These are phyloP conservation scores for Heloderma charlesbogerti DNA, from an alignment of 2,113 vertebrate species.

Conservation along the genomic window DNA sequence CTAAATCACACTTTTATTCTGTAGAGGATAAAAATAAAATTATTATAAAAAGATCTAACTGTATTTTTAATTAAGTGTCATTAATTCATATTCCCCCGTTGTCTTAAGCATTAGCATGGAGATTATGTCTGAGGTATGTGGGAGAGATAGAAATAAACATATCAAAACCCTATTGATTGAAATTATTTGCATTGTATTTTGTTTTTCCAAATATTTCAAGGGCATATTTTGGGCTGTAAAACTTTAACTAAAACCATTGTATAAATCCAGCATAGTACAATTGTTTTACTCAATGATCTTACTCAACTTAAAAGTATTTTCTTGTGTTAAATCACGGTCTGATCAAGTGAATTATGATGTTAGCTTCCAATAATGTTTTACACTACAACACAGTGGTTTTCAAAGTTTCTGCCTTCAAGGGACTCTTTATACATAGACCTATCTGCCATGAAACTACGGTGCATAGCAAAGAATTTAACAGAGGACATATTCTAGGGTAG, in stretches of 20 bases:
- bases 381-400: no score
- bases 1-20: slow-evolving; percentile 33
- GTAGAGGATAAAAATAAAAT: slow-evolving; percentile 29
- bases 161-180: background rate
- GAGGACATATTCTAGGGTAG: background rate
- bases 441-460: background rate
- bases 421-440: background rate
- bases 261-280: background rate
- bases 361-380: background rate
- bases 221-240: background rate
- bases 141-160: background rate
- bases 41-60: background rate
- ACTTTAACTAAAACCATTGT: background rate
- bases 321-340: background rate
- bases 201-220: background rate
- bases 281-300: no score
- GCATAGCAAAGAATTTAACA: background rate
- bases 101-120: slow-evolving; percentile 2
- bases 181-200: background rate
- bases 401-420: background rate
- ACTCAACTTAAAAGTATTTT: background rate
- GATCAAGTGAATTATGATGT: background rate
- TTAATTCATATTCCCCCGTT: slow-evolving; percentile 21
- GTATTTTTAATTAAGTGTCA: background rate
- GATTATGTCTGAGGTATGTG: background rate